These are phyloP conservation scores for Tetragnatha versicolor DNA, from an alignment of 1,140 invertebrate species.

Conservation along the genomic window DNA sequence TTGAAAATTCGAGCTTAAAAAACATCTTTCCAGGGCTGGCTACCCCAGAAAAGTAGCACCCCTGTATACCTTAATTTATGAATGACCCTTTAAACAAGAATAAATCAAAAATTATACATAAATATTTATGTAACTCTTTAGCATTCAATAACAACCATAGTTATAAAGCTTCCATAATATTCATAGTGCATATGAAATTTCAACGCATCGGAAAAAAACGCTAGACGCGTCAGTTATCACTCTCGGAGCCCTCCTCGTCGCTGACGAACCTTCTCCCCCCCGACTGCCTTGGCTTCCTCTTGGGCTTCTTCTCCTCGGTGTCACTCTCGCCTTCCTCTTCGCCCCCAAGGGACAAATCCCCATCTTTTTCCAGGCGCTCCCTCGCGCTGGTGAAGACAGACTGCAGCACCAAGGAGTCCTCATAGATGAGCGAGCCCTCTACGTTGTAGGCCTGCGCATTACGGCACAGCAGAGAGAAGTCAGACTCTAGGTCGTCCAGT, in stretches of 20 bases:
- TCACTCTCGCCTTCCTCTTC: constrained; percentile 52
- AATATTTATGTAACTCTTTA: too few species aligned
- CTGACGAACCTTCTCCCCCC: constrained; percentile 2
- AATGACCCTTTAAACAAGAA: too few species aligned
- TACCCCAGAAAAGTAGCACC: too few species aligned
- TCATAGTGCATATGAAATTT: too few species aligned
- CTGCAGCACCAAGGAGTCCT: constrained; percentile 92
- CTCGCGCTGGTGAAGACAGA: constrained; percentile 78
- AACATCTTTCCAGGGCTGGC: too few species aligned
- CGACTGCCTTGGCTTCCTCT: constrained; percentile 2
- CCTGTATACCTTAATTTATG: too few species aligned
- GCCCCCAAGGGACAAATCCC: constrained; percentile 57
- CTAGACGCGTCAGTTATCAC: constrained; percentile 4
- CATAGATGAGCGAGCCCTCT: constrained; percentile 92
- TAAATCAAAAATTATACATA: too few species aligned
- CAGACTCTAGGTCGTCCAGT: constrained; percentile 87
- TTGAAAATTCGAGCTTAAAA: too few species aligned
- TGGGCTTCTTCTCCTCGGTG: constrained; percentile 51
- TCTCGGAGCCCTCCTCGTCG: constrained; percentile 10
- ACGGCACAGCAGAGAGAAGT: constrained; percentile 91
- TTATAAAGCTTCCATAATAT: too few species aligned
- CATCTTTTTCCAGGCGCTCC: constrained; percentile 73
- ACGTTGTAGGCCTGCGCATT: constrained; percentile 98
- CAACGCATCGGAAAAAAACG: not conserved
- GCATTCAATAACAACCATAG: too few species aligned